A percentile compares a stretch with the other conserved stretches of the same genome.
These are phyloP conservation scores for Hippocampus comes DNA, from an alignment of 2,113 vertebrate genomes.

Conservation along the genomic window DNA sequence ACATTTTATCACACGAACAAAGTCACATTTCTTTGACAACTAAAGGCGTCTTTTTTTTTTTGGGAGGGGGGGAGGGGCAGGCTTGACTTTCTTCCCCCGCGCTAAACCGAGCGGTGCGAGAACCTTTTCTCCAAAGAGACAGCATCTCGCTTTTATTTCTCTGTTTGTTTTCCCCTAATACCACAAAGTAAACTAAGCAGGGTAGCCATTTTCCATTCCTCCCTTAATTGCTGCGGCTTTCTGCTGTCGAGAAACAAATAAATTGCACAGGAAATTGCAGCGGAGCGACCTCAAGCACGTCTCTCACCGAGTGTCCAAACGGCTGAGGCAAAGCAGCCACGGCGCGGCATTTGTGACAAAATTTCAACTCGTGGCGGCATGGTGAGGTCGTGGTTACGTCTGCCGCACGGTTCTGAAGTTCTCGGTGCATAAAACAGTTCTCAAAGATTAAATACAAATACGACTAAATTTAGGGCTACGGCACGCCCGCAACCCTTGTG, in stretches of 20 bases:
- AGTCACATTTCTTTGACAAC: not conserved
- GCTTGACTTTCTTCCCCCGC: too few relatives aligned
- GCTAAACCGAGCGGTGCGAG: constrained; percentile 5
- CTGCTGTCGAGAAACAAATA: constrained; percentile 34
- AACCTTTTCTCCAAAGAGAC: not conserved
- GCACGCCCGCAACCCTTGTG: too few relatives aligned
- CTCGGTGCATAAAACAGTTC: not conserved
- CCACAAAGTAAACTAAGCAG: not conserved
- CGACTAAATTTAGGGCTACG: too few relatives aligned
- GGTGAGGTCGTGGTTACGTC: not conserved
- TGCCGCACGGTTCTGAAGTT: too few relatives aligned
- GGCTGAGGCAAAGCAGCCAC: not conserved
- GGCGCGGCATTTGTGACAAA: not conserved
- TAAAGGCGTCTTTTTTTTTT: not conserved
- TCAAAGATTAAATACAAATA: not conserved
- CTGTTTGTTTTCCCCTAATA: constrained; percentile 13
- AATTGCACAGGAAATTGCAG: constrained; percentile 33
- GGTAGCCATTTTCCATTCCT: constrained; percentile 17
- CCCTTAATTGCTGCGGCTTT: not conserved
- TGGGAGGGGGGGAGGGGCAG: too few relatives aligned
- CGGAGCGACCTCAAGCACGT: constrained; percentile 17
- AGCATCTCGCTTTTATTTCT: not conserved
- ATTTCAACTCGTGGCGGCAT: not conserved
- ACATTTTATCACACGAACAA: too few relatives aligned
- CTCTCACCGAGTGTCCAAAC: not conserved